phyloP scores from a whole-genome alignment of 2,113 vertebrate genomes.

The Protobothrops flavoviridis region DNA sequence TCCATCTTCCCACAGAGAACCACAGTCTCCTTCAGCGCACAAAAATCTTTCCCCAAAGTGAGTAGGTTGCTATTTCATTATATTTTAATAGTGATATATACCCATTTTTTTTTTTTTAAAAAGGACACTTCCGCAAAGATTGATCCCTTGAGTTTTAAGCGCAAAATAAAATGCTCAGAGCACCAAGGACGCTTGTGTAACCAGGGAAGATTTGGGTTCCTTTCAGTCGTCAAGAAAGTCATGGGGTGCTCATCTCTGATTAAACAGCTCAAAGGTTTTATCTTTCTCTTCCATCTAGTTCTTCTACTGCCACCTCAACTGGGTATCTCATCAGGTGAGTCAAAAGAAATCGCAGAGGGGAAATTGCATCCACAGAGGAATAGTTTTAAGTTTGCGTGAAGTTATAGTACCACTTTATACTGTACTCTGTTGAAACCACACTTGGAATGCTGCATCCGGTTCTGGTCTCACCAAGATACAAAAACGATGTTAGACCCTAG shows the following conservation, averaged over 20 bases:
- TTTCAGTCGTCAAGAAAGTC: neutral
- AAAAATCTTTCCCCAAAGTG: neutral
- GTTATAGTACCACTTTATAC: neutral
- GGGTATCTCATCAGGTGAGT: conserved; percentile 81
- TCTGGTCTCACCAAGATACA: neutral
- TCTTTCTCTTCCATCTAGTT: conserved; percentile 56
- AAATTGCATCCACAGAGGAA: neutral
- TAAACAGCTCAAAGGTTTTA: too few species aligned
- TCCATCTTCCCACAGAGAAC: neutral
- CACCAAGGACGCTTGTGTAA: neutral
- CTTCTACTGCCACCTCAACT: conserved; percentile 49
- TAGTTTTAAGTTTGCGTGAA: neutral
- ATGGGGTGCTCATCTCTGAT: neutral
- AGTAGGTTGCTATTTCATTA: neutral
- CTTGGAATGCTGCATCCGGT: neutral
- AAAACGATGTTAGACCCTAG: neutral
- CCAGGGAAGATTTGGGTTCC: neutral
- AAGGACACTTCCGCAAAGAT: neutral
- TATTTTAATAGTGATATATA: neutral
- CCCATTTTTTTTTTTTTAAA: neutral
- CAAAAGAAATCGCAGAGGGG: neutral
- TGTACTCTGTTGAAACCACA: neutral
- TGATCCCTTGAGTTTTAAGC: neutral
- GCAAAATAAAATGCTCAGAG: too few species aligned
- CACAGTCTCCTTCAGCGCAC: neutral